Percentiles rank a stretch among this genome's conserved stretches.
Evolutionary conservation across 2,113 vertebrate species (phyloP).

Genomic region (Corvus cornix): DNA sequence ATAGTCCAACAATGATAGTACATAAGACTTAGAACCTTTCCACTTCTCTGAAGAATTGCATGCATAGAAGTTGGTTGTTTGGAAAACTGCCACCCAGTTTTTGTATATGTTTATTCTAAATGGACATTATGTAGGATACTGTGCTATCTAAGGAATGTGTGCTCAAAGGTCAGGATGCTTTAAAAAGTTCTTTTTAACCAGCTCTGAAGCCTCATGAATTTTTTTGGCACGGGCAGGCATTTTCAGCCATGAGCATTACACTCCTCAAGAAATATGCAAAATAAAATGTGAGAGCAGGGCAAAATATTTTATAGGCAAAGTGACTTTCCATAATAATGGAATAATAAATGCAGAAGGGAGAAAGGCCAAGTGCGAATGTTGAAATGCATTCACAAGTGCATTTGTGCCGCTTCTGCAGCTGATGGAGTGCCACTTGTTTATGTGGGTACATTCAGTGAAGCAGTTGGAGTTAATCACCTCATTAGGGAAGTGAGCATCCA

Average conservation of each 20-base stretch:
- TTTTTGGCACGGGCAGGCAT: slow-evolving; percentile 12
- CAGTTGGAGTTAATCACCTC: background rate
- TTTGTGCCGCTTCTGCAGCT: background rate
- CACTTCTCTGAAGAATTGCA: background rate
- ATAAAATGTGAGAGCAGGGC: slow-evolving; percentile 42
- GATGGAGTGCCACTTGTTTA: background rate
- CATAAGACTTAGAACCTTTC: background rate
- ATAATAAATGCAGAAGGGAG: slow-evolving; percentile 48
- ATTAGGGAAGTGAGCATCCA: background rate
- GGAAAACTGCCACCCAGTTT: background rate
- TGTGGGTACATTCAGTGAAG: background rate
- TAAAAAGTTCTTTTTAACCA: background rate
- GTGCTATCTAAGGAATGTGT: background rate
- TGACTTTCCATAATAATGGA: slow-evolving; percentile 48
- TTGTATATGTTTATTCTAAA: background rate
- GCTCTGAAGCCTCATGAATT: background rate
- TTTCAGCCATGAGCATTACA: slow-evolving; percentile 20
- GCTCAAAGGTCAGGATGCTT: background rate
- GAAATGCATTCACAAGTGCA: background rate
- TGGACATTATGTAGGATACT: background rate
- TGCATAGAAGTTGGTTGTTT: background rate
- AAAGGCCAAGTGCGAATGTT: slow-evolving; percentile 1
- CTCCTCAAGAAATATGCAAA: slow-evolving; percentile 38
- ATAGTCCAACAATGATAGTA: background rate
- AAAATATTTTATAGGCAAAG: slow-evolving; percentile 55